Base-by-base conservation (phyloP, 2,797 vertebrate species). In the Falco columbarius region DNA sequence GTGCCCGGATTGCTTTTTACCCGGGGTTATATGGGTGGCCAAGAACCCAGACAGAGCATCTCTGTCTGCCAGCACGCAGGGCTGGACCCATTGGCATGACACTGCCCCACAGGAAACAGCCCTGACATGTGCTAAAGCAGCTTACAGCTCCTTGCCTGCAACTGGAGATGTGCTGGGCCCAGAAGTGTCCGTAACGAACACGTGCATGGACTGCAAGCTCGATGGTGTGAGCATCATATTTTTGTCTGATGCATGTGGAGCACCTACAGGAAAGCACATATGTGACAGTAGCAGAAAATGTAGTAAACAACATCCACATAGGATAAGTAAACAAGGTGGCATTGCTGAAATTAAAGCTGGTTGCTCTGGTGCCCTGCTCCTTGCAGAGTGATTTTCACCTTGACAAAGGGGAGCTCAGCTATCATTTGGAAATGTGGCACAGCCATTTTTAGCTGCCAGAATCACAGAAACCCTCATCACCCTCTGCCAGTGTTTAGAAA, bases 191-290 rank as follows among this genome's bases (percentile, higher is more conserved):
- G 2, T 47, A 65, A 72, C 54, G 46, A 68, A 6, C 51, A 32
- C 3, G 9, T 23, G 56, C 29, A 11, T 14, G 20, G 14, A 36
- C 17, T 19, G 12, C 24, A 71, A 52, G 14, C 24, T 59, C 27
- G 30, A 13, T 14, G 52, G 12, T 0, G 0, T 1, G 1, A 85
- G 7, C n/a, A 16, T 52, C 14, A 0, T 58, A 29, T 38, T 72
- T 81, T 56, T 85, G 19, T 26, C 36, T 42, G 70, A 1, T 3
- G 3, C 5, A 44, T 27, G 30, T 1, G 1, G 26, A 87, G 8
- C 34, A 38, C 29, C 26, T 58, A 27, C 9, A 51, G 42, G 55
- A 73, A 85, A 82, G 3, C 20, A 27, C 12, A 19, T 42, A 26
- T 36, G 13, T 32, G 61, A 46, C 0, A 49, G 6, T 2, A 66